Conservation (phyloP, 2,888 invertebrate species). For the Sinopyrophorus schimmeli region DNA sequence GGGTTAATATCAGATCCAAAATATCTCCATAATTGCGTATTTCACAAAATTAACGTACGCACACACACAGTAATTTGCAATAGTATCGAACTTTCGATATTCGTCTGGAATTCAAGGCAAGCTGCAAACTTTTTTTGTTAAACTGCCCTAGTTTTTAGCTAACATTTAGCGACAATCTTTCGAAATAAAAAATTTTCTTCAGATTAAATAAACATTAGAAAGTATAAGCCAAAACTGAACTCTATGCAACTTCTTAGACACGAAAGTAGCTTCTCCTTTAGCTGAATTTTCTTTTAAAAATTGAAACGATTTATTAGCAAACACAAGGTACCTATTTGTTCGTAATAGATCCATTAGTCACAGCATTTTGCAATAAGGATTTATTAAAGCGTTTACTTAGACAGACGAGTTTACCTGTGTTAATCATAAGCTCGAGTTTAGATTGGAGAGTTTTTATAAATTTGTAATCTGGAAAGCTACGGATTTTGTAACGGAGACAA, state of each 20-base stretch:
- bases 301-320: not conserved
- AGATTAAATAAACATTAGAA: conserved; percentile 7
- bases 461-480: conserved; percentile 14
- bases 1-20: too few relatives aligned
- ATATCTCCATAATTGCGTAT: too few relatives aligned
- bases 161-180: conserved; percentile 1
- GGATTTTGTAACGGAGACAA: conserved; percentile 7
- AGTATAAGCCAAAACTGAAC: not conserved
- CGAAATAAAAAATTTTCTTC: conserved; percentile 5
- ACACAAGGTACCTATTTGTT: not conserved
- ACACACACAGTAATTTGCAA: too few relatives aligned
- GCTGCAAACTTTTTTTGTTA: not conserved
- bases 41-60: too few relatives aligned
- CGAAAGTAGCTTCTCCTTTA: conserved; percentile 4
- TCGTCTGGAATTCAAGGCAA: conserved; percentile 4
- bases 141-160: conserved; percentile 13
- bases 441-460: conserved; percentile 2
- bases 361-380: conserved; percentile 7
- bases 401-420: not conserved
- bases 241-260: conserved; percentile 13
- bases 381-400: conserved; percentile 15
- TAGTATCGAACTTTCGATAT: conserved; percentile 7
- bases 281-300: not conserved
- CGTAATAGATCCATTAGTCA: conserved; percentile 4
- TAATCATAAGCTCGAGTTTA: conserved; percentile 5